Evolutionary conservation across 2,113 vertebrate genomes (phyloP).

Genomic region (Antennarius striatus): DNA sequence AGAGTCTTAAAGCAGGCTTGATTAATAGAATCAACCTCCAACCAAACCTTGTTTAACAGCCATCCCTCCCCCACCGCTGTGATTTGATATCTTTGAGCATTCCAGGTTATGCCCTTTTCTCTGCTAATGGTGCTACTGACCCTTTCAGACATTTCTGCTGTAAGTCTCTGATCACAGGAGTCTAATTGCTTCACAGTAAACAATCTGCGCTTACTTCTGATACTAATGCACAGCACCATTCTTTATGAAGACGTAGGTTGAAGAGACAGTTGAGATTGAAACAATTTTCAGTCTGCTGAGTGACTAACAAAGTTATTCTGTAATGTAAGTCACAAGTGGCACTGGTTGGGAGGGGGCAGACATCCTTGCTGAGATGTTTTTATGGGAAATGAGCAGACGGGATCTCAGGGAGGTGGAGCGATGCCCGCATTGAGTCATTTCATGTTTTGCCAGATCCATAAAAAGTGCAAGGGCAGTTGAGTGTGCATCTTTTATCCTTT

Average conservation of each 20-base stretch:
- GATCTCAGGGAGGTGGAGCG: slow-evolving; percentile 19
- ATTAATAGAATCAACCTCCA: slow-evolving; percentile 58
- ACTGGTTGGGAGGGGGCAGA: not conserved
- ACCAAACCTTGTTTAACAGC: slow-evolving; percentile 29
- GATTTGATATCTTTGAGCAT: slow-evolving; percentile 75
- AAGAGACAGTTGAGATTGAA: too few species aligned
- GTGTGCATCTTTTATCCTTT: slow-evolving; percentile 10
- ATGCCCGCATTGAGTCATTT: slow-evolving; percentile 36
- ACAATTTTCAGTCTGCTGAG: slow-evolving; percentile 1
- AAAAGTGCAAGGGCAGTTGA: slow-evolving; percentile 2
- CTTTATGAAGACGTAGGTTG: not conserved
- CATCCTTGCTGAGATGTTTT: slow-evolving; percentile 27
- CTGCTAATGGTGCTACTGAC: slow-evolving; percentile 64
- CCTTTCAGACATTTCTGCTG: slow-evolving; percentile 55
- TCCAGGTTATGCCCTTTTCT: slow-evolving; percentile 71
- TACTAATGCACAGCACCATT: slow-evolving; percentile 2
- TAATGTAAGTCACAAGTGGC: slow-evolving; percentile 35
- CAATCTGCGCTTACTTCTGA: slow-evolving; percentile 18
- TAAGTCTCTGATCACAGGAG: slow-evolving; percentile 38
- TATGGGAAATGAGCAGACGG: slow-evolving; percentile 29
- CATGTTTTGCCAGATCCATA: slow-evolving; percentile 29
- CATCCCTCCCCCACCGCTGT: slow-evolving; percentile 43
- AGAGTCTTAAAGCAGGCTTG: slow-evolving; percentile 29
- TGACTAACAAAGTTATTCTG: not conserved
- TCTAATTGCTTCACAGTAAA: slow-evolving; percentile 55